Conservation (phyloP, 2,113 vertebrate species). For the Myrmophylax atrothorax region DNA sequence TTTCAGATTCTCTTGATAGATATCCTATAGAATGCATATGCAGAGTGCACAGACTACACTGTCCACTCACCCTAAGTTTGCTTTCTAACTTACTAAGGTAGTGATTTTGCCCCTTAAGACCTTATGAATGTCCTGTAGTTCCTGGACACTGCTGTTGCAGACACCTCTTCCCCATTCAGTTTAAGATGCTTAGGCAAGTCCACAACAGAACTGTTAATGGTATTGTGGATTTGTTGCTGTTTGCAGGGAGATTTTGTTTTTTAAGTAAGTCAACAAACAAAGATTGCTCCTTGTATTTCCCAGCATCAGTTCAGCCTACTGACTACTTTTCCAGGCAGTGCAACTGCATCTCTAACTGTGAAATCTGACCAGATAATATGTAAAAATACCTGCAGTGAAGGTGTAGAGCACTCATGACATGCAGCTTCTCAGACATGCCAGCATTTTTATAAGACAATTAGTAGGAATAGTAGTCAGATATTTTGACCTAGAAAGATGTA, state of each 20-base stretch:
- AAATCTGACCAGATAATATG: neutral
- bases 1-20: neutral
- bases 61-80: neutral
- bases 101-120: neutral
- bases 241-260: rapidly evolving
- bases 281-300: neutral
- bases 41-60: neutral
- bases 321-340: neutral
- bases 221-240: neutral
- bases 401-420: neutral
- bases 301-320: neutral
- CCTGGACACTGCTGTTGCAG: neutral
- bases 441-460: neutral
- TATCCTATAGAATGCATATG: neutral
- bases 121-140: neutral
- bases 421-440: neutral
- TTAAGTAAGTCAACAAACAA: neutral
- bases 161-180: neutral
- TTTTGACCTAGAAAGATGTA: neutral
- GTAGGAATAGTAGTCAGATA: neutral
- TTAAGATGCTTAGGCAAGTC: neutral
- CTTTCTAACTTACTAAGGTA: neutral
- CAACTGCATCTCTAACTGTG: neutral
- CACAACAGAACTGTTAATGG: neutral
- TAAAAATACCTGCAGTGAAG: neutral